Conservation (phyloP, 2,797 vertebrate genomes). For the Chelidonichthys spinosus region DNA sequence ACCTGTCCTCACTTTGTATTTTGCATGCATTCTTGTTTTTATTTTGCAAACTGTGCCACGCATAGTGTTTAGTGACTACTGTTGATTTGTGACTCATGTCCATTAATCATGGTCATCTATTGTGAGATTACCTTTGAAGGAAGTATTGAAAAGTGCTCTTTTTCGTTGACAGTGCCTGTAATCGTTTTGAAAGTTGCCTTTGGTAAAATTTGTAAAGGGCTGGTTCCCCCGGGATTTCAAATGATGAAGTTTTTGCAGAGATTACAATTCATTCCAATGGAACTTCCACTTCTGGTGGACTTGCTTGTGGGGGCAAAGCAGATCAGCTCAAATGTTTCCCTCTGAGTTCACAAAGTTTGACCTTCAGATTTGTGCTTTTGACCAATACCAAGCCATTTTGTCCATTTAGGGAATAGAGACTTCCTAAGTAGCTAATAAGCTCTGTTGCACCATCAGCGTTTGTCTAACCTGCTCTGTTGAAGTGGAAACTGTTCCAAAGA, state of each 20-base stretch:
- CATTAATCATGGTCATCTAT: slow-evolving; percentile 19
- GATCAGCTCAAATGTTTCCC: not conserved
- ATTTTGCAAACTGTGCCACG: slow-evolving; percentile 49
- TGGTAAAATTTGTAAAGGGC: slow-evolving; percentile 15
- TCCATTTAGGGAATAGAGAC: not conserved
- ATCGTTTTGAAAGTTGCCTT: slow-evolving; percentile 59
- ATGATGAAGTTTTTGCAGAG: not conserved
- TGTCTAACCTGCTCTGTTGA: not conserved
- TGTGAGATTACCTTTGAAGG: slow-evolving; percentile 51
- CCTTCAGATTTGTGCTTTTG: not conserved
- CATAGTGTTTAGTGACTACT: slow-evolving; percentile 51
- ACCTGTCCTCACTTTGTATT: slow-evolving; percentile 31
- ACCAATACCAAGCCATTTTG: not conserved
- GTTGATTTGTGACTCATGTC: slow-evolving; percentile 31
- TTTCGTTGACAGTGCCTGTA: slow-evolving; percentile 64
- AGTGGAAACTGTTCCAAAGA: not conserved
- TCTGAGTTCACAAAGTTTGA: too few relatives aligned
- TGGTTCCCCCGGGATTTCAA: slow-evolving; percentile 5
- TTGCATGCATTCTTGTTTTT: slow-evolving; percentile 31
- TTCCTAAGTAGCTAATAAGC: not conserved
- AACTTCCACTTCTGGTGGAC: not conserved
- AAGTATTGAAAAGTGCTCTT: slow-evolving; percentile 75
- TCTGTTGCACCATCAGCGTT: not conserved
- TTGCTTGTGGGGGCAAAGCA: not conserved
- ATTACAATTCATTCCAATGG: not conserved